Conservation (phyloP, 2,113 vertebrate genomes). For the Dunckerocampus dactyliophorus region DNA sequence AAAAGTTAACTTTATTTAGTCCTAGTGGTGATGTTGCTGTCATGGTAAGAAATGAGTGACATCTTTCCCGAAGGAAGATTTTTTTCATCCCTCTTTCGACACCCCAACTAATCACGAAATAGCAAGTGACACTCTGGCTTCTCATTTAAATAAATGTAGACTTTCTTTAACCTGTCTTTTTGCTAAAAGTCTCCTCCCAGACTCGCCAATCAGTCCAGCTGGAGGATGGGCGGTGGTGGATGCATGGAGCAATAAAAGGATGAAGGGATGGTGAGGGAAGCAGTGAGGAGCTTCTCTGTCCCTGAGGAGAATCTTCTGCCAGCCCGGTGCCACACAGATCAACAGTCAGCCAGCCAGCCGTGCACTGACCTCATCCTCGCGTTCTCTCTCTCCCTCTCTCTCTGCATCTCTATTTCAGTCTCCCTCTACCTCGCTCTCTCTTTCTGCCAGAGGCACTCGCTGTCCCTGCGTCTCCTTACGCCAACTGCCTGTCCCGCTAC, state of each 20-base stretch:
- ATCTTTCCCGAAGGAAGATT: too few relatives aligned
- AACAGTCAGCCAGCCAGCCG: constrained; percentile 71
- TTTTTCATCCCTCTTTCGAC: neutral
- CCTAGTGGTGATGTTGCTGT: neutral
- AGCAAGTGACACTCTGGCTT: constrained; percentile 4
- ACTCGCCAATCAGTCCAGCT: constrained; percentile 40
- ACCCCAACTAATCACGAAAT: neutral
- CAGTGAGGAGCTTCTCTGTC: constrained; percentile 53
- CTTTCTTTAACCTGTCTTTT: constrained; percentile 27
- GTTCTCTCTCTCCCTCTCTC: constrained; percentile 23
- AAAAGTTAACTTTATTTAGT: too few relatives aligned
- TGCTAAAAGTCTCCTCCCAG: constrained; percentile 18
- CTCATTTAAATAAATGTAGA: constrained; percentile 9
- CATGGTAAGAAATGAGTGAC: neutral
- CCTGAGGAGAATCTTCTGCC: constrained; percentile 65
- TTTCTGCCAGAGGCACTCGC: constrained; percentile 57
- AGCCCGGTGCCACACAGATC: constrained; percentile 71
- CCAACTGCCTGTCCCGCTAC: constrained; percentile 63
- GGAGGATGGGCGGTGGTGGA: constrained; percentile 35
- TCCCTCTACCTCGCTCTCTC: constrained; percentile 51
- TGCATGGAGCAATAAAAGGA: constrained; percentile 15
- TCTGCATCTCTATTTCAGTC: constrained; percentile 51
- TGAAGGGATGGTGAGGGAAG: constrained; percentile 37
- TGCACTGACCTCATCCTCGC: constrained; percentile 63
- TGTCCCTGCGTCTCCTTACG: constrained; percentile 63